A percentile compares a stretch with the other conserved stretches of the same genome.
phyloP scores from a whole-genome alignment of 1,140 invertebrate species.

The Halesus radiatus region DNA sequence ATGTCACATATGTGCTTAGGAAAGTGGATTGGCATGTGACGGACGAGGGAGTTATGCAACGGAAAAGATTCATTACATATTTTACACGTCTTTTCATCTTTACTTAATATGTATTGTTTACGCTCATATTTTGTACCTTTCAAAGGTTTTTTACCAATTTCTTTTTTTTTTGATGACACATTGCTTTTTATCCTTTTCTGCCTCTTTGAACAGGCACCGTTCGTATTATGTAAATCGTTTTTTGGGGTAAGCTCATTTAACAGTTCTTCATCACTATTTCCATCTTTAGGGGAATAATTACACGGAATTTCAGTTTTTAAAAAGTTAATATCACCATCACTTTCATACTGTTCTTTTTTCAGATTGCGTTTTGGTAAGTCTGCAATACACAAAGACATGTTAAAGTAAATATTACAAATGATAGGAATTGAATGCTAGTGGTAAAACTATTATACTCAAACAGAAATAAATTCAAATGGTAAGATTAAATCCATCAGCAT shows the following conservation, averaged over 20 bases:
- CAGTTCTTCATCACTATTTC: not conserved
- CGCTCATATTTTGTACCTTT: slow-evolving; percentile 26
- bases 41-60: slow-evolving; percentile 20
- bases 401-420: not conserved
- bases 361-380: not conserved
- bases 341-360: not conserved
- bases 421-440: too few species aligned
- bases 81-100: slow-evolving; percentile 48
- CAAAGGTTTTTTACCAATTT: not conserved
- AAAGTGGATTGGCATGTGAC: slow-evolving; percentile 60
- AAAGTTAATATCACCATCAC: not conserved
- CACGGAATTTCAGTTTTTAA: not conserved
- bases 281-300: not conserved
- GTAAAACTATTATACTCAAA: too few species aligned
- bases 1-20: slow-evolving; percentile 58
- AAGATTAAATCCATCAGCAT: too few species aligned
- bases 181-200: slow-evolving; percentile 3
- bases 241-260: not conserved
- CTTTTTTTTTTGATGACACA: not conserved
- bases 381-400: not conserved
- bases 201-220: not conserved
- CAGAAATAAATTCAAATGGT: too few species aligned
- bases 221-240: not conserved
- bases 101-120: slow-evolving; percentile 39
- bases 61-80: slow-evolving; percentile 54